Conservation (phyloP, 2,888 invertebrate genomes). For the Ochropleura leucogaster region DNA sequence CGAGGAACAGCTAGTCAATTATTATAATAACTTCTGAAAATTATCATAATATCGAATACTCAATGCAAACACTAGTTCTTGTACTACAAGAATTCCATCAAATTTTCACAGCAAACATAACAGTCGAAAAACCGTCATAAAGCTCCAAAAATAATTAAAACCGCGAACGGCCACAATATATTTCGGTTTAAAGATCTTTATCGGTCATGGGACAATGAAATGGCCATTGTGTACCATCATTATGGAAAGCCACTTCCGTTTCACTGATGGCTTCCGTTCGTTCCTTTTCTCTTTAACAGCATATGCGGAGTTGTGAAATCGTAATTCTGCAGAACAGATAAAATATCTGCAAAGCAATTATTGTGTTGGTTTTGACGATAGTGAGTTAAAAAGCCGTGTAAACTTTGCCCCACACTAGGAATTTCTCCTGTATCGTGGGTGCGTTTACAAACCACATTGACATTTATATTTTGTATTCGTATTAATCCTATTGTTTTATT, state of each 20-base stretch:
- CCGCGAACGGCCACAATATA: conserved; percentile 29
- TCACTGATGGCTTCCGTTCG: conserved; percentile 54
- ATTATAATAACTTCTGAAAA: no score
- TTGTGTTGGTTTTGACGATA: background rate
- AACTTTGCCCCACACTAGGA: no score
- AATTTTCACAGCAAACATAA: background rate
- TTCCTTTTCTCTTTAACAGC: conserved; percentile 51
- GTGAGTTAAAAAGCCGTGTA: background rate
- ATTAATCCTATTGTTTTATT: no score
- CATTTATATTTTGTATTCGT: no score
- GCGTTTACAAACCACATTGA: no score
- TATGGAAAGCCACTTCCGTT: conserved; percentile 53
- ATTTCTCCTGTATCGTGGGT: no score
- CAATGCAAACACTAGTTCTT: background rate
- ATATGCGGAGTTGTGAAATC: conserved; percentile 41
- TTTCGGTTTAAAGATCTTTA: conserved; percentile 53
- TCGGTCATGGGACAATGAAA: conserved; percentile 51
- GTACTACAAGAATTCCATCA: no score
- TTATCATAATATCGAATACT: background rate
- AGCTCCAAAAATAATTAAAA: conserved; percentile 44
- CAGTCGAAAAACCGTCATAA: background rate
- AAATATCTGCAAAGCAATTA: conserved; percentile 23
- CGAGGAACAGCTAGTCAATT: no score
- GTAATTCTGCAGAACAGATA: conserved; percentile 23
- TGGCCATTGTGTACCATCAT: conserved; percentile 53